These are phyloP conservation scores for Drosophila suzukii DNA, from an alignment of 1,140 invertebrate species.

Conservation along the genomic window DNA sequence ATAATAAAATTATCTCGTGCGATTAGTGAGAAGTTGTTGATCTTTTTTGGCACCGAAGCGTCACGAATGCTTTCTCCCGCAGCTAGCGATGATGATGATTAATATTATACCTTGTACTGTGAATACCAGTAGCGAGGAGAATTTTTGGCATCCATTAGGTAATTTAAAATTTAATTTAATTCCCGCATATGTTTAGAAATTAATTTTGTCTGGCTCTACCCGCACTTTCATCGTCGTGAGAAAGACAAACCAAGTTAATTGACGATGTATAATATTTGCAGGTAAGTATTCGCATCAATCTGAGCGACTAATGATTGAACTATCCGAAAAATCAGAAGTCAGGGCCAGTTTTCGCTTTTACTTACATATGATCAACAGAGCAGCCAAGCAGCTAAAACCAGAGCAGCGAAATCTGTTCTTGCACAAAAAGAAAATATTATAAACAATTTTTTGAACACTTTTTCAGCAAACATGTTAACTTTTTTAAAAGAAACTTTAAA, in stretches of 20 bases:
- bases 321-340: slow-evolving; percentile 41
- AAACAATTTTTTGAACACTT: neutral
- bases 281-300: slow-evolving; percentile 45
- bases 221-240: slow-evolving; percentile 58
- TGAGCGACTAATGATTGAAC: slow-evolving; percentile 44
- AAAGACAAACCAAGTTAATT: slow-evolving; percentile 61
- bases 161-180: slow-evolving; percentile 63
- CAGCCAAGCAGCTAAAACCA: slow-evolving; percentile 33
- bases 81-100: slow-evolving; percentile 59
- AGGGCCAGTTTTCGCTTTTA: slow-evolving; percentile 55
- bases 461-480: no score
- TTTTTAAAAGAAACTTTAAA: no score
- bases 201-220: slow-evolving; percentile 24
- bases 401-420: slow-evolving; percentile 59
- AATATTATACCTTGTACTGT: slow-evolving; percentile 38
- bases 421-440: slow-evolving; percentile 1
- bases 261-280: slow-evolving; percentile 33
- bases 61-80: slow-evolving; percentile 66
- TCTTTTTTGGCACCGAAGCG: slow-evolving; percentile 20
- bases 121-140: slow-evolving; percentile 67
- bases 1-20: slow-evolving; percentile 12
- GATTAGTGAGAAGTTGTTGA: slow-evolving; percentile 39
- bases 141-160: slow-evolving; percentile 43
- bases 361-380: slow-evolving; percentile 28
- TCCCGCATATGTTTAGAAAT: slow-evolving; percentile 48